Base-by-base conservation (phyloP, 1,140 invertebrate species). In the Adelges cooleyi region DNA sequence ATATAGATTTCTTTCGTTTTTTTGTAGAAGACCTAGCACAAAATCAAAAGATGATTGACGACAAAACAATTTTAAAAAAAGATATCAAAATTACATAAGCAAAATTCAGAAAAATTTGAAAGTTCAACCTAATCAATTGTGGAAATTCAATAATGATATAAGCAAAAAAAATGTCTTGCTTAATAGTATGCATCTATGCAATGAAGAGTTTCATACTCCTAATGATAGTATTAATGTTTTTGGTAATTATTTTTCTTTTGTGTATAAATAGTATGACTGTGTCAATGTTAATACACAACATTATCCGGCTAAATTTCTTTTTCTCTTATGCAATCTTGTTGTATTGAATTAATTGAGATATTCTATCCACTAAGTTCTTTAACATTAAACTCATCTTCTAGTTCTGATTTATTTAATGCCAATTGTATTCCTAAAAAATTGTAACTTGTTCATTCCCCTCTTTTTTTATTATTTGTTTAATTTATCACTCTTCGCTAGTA, bases 401-500 rank as follows among this genome's bases (percentile, higher is more conserved):
- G 40, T 44, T n/a, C 40, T 44, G 40, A 11, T n/a, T n/a, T n/a
- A n/a, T 15, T 17, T 8, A 44, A 44, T 44, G 4, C 15, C 40
- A 11, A 44, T 6, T 50, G 29, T 51, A 44, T 44, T 44, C 40
- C n/a, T 44, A 8, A 44, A 17, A 44, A 44, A 44, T n/a, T 44
- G 40, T 44, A 44, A 44, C 8, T 44, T 15, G 8, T 8, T 44
- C n/a, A 44, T 42, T 44, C 36, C 15, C 10, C 11, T 8, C 59
- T 42, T 18, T 29, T 65, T n/a, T 27, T 46, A 11, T 11, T 20
- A n/a, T 40, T 9, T 48, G 15, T 65, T 65, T 27, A 65, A 65
- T 25, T 13, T 44, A 18, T 65, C 59, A 18, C 44, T 65, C 11
- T 65, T 15, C 10, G 18, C 59, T 29, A 23, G 42, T 65, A 65